A percentile compares a stretch with the other conserved stretches of the same genome.
Conservation (phyloP, 2,888 invertebrate genomes). For the Petrolisthes cinctipes region DNA sequence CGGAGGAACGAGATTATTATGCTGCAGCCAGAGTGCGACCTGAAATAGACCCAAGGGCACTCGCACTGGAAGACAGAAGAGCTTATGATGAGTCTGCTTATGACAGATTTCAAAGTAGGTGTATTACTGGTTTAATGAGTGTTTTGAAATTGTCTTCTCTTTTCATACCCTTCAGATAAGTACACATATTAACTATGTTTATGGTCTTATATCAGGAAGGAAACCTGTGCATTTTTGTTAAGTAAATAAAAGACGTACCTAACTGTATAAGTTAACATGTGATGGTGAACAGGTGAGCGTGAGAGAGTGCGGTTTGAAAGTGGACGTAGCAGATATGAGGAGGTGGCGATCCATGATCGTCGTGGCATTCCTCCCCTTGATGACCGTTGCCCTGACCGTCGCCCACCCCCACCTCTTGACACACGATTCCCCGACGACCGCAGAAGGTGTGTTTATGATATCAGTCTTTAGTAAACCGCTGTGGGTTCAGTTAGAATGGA, state of each 20-base stretch:
- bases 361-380: slow-evolving; percentile 41
- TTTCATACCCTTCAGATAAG: neutral
- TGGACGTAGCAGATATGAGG: slow-evolving; percentile 44
- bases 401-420: slow-evolving; percentile 44
- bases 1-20: slow-evolving; percentile 50
- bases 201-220: neutral
- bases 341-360: slow-evolving; percentile 33
- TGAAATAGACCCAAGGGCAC: slow-evolving; percentile 46
- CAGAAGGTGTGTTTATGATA: slow-evolving; percentile 35
- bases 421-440: slow-evolving; percentile 53
- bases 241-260: too few species aligned
- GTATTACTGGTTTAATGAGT: neutral
- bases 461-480: neutral
- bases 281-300: slow-evolving; percentile 33
- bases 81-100: slow-evolving; percentile 53
- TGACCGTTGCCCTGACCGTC: slow-evolving; percentile 45
- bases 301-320: slow-evolving; percentile 44
- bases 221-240: neutral
- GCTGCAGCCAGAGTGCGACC: slow-evolving; percentile 28
- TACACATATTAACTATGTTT: neutral
- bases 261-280: neutral
- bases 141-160: neutral
- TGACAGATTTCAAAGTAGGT: slow-evolving; percentile 48
- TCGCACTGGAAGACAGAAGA: slow-evolving; percentile 46
- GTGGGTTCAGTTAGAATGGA: neutral